Conservation (phyloP, 2,888 invertebrate genomes). For the Melolontha melolontha region DNA sequence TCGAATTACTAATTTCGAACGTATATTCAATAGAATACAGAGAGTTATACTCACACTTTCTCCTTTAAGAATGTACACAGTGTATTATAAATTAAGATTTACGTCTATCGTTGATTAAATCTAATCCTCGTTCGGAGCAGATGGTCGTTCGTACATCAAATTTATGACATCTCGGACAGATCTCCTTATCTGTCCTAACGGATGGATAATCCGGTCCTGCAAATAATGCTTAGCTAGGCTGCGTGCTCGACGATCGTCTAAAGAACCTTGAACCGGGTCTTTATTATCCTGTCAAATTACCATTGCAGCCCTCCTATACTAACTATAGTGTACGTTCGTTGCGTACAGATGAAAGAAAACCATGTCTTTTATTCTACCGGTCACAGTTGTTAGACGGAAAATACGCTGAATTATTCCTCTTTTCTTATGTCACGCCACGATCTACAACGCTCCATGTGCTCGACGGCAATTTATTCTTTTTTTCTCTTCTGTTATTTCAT, state of each 20-base stretch:
- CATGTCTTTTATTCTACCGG: constrained; percentile 50
- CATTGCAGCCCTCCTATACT: constrained; percentile 48
- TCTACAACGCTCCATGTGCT: constrained; percentile 45
- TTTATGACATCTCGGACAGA: constrained; percentile 15
- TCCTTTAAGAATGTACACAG: too few species aligned
- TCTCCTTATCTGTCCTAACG: constrained; percentile 30
- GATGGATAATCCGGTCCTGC: constrained; percentile 32
- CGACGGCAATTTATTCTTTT: constrained; percentile 37
- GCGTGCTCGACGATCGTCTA: constrained; percentile 48
- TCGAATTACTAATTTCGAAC: too few species aligned
- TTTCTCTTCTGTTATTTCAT: constrained; percentile 26
- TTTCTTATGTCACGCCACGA: constrained; percentile 49
- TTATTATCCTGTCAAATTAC: constrained; percentile 63
- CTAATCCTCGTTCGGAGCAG: constrained; percentile 23
- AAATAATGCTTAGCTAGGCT: constrained; percentile 19
- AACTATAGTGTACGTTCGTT: constrained; percentile 50
- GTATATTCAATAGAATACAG: too few species aligned
- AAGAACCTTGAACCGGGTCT: constrained; percentile 61
- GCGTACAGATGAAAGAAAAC: constrained; percentile 51
- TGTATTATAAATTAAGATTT: constrained; percentile 23
- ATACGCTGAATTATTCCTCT: constrained; percentile 51
- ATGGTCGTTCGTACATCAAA: constrained; percentile 18
- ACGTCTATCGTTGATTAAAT: constrained; percentile 24
- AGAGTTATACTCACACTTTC: too few species aligned
- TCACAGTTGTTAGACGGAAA: constrained; percentile 52